phyloP scores from a whole-genome alignment of 2,888 invertebrate species.

The Phyllotreta cruciferae region DNA sequence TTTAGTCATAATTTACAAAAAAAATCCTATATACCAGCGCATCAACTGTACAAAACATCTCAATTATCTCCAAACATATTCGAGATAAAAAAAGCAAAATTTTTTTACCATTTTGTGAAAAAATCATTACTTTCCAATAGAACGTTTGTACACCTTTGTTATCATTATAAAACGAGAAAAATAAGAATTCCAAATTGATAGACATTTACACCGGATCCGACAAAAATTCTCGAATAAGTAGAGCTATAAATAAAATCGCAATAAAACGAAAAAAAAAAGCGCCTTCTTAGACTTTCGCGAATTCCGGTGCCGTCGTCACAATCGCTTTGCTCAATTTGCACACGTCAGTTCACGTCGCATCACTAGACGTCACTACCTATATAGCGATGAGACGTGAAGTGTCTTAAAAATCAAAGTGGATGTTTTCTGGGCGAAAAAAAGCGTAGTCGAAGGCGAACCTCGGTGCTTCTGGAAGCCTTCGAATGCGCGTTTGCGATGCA shows the following conservation, averaged over 20 bases:
- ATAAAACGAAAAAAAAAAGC: constrained; percentile 39
- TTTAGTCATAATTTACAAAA: too few relatives aligned
- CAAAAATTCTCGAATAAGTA: constrained; percentile 3
- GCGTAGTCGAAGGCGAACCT: constrained; percentile 3
- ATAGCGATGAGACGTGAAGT: constrained; percentile 57
- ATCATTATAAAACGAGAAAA: too few relatives aligned
- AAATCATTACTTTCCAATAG: too few relatives aligned
- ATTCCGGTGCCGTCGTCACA: constrained; percentile 49
- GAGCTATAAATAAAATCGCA: not conserved
- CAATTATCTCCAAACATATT: too few relatives aligned
- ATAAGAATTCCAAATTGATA: not conserved
- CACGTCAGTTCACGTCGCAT: constrained; percentile 58
- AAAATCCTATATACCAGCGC: too few relatives aligned
- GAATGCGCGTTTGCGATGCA: constrained; percentile 33
- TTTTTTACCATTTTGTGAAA: too few relatives aligned
- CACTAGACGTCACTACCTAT: constrained; percentile 31
- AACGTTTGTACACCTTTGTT: too few relatives aligned
- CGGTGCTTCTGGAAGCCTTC: too few relatives aligned
- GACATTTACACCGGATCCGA: not conserved
- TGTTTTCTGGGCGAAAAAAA: constrained; percentile 50
- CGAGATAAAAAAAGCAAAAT: too few relatives aligned
- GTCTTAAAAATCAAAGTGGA: constrained; percentile 61
- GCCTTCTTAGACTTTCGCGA: constrained; percentile 1
- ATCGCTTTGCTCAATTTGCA: constrained; percentile 61
- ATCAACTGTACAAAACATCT: too few relatives aligned